These are phyloP conservation scores for Sitophilus oryzae DNA, from an alignment of 1,140 invertebrate genomes.

Conservation along the genomic window DNA sequence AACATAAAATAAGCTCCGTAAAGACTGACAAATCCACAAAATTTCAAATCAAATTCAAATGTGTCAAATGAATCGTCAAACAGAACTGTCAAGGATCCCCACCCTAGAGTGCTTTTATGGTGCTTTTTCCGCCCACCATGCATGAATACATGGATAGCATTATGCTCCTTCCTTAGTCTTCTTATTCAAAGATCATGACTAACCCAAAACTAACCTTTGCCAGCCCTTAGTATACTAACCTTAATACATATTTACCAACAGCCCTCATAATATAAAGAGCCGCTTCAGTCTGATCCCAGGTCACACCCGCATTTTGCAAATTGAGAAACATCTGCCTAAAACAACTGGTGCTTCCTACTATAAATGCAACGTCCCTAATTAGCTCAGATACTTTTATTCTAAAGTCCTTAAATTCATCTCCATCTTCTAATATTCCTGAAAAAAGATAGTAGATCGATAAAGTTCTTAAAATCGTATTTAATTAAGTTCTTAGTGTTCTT, in stretches of 20 bases:
- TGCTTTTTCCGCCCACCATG: too few relatives aligned
- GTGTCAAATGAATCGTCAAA: too few relatives aligned
- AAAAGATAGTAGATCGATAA: neutral
- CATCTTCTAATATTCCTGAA: conserved; percentile 71
- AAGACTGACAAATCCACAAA: too few relatives aligned
- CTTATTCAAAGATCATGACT: too few relatives aligned
- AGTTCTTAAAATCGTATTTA: too few relatives aligned
- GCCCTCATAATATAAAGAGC: conserved; percentile 93
- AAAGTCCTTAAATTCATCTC: conserved; percentile 83
- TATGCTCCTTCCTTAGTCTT: too few relatives aligned
- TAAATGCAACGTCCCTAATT: conserved; percentile 96
- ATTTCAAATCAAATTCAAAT: too few relatives aligned
- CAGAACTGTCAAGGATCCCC: too few relatives aligned
- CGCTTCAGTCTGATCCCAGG: conserved; percentile 93
- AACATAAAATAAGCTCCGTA: too few relatives aligned
- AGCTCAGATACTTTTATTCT: conserved; percentile 83
- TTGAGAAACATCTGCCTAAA: conserved; percentile 86
- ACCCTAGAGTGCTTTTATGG: too few relatives aligned
- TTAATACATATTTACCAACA: conserved; percentile 90
- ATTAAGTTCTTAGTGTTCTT: too few relatives aligned
- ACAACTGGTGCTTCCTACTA: conserved; percentile 86
- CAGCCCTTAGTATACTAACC: conserved; percentile 60
- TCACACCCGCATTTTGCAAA: conserved; percentile 59
- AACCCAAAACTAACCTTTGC: neutral
- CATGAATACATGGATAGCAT: too few relatives aligned